Evolutionary conservation across 2,888 invertebrate species (phyloP), one percentile per base, ranked within the genome.

Genomic region (Epirrhoe alternata): DNA sequence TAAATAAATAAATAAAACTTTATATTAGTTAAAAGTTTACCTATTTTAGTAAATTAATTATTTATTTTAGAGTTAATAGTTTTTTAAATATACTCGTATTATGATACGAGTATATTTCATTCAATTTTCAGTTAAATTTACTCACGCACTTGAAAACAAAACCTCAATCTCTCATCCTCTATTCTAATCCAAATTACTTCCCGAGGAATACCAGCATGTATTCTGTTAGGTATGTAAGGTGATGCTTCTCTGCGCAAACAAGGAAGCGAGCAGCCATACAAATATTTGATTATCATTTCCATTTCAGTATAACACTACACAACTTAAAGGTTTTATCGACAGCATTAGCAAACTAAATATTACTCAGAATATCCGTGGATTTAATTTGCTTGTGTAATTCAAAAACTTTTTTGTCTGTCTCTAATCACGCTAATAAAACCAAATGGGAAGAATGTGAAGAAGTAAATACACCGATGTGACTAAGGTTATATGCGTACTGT

Each of bases 261-360:
- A 54, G 17, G 12, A 54, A 16, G 14, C 54, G 33, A 54, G 30
- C 50, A 55, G 7, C 6, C 14, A 45, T 45, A 38, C 54, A 38
- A 54, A 54, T 54, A 38, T 54, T 54, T 54, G 54, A 50, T 59
- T 58, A 59, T 38, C 35, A 59, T 50, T 51, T 59, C 50, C 38
- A 50, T 51, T 59, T 14, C 50, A 17, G 47, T 47, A 16, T 16
- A 54, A 42, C 5, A 42, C 12, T 12, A 42, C 38, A 42, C 12
- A 42, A 42, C 12, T 42, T 2, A 12, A 42, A 42, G 12, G 38
- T 42, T 12, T 3, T 12, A 12, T 42, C 38, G 38, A 42, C 5
- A 42, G 38, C 12, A 42, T 5, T 10, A 2, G 12, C 12, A 38
- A 38, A 38, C 35, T 8, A 10, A 33, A 33, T 7, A 33, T 7